phyloP scores from a whole-genome alignment of 2,797 vertebrate species.

The Apodemus agrarius region DNA sequence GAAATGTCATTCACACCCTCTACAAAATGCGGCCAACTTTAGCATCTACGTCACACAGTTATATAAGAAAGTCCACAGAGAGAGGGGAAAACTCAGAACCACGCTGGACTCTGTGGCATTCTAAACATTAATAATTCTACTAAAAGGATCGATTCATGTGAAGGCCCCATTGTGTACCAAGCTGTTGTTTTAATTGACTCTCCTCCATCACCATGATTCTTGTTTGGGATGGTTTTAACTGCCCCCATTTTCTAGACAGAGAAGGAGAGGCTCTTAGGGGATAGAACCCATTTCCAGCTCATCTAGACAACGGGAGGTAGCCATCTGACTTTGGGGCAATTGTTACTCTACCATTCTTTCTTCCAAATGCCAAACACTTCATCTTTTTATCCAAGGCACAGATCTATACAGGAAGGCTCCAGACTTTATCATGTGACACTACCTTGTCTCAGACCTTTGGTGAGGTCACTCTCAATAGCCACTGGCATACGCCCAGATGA shows the following conservation, averaged over 20 bases:
- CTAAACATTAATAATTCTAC: not conserved
- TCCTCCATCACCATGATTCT: not conserved
- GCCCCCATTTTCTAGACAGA: not conserved
- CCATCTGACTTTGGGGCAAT: not conserved
- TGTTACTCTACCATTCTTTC: too few relatives aligned
- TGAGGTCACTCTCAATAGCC: not conserved
- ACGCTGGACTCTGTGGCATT: not conserved
- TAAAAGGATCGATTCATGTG: not conserved
- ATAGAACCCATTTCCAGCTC: not conserved
- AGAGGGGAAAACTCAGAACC: not conserved
- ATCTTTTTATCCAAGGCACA: not conserved
- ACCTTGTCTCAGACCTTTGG: accelerated
- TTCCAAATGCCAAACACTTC: not conserved
- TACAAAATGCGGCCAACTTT: not conserved
- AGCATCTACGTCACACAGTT: too few relatives aligned
- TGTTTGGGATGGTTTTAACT: not conserved
- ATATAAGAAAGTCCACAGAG: not conserved
- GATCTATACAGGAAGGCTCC: accelerated
- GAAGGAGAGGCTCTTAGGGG: not conserved
- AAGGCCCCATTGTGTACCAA: not conserved
- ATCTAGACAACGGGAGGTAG: accelerated
- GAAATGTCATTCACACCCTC: not conserved
- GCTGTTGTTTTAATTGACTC: not conserved
- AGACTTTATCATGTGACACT: not conserved
- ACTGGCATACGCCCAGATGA: not conserved